Base-by-base conservation (phyloP, 2,797 vertebrate species). In the Fistularia tabacaria region DNA sequence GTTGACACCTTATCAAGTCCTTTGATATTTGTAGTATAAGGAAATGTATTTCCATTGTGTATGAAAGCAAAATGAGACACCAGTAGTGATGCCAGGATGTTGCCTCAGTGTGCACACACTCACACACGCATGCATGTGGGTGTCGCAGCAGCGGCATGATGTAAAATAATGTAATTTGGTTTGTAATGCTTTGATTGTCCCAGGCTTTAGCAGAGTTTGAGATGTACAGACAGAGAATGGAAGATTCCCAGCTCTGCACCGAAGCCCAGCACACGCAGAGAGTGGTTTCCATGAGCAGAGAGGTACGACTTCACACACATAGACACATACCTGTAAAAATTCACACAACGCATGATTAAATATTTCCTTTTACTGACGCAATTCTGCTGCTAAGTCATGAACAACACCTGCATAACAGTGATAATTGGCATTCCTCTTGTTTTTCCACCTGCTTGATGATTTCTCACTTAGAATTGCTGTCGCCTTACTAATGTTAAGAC, bases 191-290 rank as follows among this genome's bases (percentile, higher is more conserved):
- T 49, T 69, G 49, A 71, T 39, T 1, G 49, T 6, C 10, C 59
- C 76, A 99, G 90, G 96, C 95, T 4, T 81, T 98, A 55, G 91
- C 94, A 4, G 96, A 99, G 83, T 98, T 99, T 62, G 96, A 97
- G 86, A 93, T 96, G 54, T 99, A 98, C 76, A 92, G 96, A 40
- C 95, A 92, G 73, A 91, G 94, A 38, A 93, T 98, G 73, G 96
- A 98, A 85, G 97, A 98, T 77, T 94, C 93, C 57, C 95, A 97
- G 73, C 92, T 98, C 58, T 96, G 95, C 85, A 93, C 94, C 0
- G 96, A 98, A 84, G 96, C 97, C 51, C 91, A 98, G 66, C 96
- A 99, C 77, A 94, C 96, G 3, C 96, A 98, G 41, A 93, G 94
- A 36, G 91, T 99, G 71, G 93, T 96, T 8, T 96, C 94, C 36